Evolutionary conservation across 2,113 vertebrate species (phyloP), one percentile per base, ranked within the genome.

Genomic region (Corapipo altera): DNA sequence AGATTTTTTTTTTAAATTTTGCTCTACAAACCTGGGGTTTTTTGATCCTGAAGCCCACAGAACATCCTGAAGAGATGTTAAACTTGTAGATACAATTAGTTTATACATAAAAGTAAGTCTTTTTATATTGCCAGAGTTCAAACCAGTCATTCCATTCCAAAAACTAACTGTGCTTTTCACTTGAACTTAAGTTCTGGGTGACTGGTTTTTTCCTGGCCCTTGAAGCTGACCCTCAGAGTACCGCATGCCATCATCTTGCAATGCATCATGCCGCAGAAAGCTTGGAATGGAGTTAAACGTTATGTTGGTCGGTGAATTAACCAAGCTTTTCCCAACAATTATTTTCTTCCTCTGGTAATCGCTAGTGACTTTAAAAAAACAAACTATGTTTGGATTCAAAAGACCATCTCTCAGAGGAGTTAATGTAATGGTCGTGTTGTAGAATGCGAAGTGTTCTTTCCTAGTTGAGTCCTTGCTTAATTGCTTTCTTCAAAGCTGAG

Each of bases 371-470:
- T 90, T 81, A 90, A 75, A 94, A 95, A 92, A 96, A 95, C 88
- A 96, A 97, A 86, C 73, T 78, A 33, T 86, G 44, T 90, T 91
- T 92, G 91, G 69, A 91, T 95, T 96, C 88, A 95, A 97, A 97
- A 96, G 95, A 96, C 88, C 88, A 97, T 33, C 88, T 96, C 96
- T 97, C 96, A 96, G 91, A 97, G 96, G 96, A 96, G 48, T 97
- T 96, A 94, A 81, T 87, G 52, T 92, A 95, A 87, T 93, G 86
- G 73, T 24, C 52, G 49, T 61, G 52, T 35, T 95, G 85, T 65
- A 93, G 93, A 94, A 81, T 73, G 85, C 90, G 88, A 88, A 96
- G 65, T 93, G 79, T 89, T 96, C 95, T 95, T 96, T 93, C 76
- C 61, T 93, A 94, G 85, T 94, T 96, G 74, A 93, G 88, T 95